Evolutionary conservation across 2,113 vertebrate genomes (phyloP), one percentile per base, ranked within the genome.

Genomic region (Promerops cafer): DNA sequence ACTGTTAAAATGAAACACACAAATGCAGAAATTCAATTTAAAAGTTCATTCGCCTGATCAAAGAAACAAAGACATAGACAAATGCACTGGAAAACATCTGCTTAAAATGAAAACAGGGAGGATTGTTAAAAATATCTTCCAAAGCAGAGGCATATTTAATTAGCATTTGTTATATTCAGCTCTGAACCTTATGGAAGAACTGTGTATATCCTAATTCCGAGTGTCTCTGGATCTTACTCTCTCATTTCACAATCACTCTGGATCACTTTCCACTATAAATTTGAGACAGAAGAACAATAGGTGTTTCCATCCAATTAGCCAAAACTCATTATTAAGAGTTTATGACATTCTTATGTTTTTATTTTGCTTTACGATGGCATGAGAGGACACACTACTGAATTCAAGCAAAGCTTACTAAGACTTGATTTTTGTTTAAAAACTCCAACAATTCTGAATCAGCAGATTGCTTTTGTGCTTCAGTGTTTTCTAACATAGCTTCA

Each of bases 11-110:
- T 61, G 31, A 89, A 63, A 82, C 71, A 39, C 47, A 18, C 44
- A 83, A 59, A 66, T 68, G 39, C n/a, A 82, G 63, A 95, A 94
- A 91, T 80, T 79, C 2, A 95, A 76, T 88, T 75, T 72, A 60
- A 69, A 72, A 0, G 4, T 76, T 82, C 16, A 27, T 44, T 65
- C 0, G 0, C n/a, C 40, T 61, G 35, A 71, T 12, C 1, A 5
- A 89, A 88, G 63, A 66, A 86, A 42, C 23, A 54, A 61, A 90
- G 30, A 47, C 5, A 13, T 17, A n/a, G 33, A 68, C 1, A 94
- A 75, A 50, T 40, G 7, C 24, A 33, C 22, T 12, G 54, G 24
- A 66, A 90, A 90, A 71, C 6, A 56, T 20, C 21, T 81, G 19
- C 47, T 83, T 89, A 56, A 81, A 70, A 70, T n/a, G 27, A 42